These are phyloP conservation scores for Lasioglossum oenotherae DNA, from an alignment of 2,888 invertebrate species.

Conservation along the genomic window DNA sequence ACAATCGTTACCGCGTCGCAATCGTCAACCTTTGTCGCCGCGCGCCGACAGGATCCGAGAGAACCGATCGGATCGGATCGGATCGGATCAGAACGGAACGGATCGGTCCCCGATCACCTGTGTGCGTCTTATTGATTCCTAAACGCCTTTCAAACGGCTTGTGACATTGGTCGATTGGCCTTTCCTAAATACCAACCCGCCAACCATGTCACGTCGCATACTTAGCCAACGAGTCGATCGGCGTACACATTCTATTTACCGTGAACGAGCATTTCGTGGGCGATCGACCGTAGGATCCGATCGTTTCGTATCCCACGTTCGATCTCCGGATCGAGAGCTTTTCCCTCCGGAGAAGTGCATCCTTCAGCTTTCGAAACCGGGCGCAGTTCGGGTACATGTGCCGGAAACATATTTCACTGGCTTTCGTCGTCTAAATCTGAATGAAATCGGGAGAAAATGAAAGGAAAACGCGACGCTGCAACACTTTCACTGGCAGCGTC, in stretches of 20 bases:
- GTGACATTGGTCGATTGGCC: slow-evolving; percentile 84
- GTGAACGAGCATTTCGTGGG: slow-evolving; percentile 51
- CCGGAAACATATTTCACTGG: too few relatives aligned
- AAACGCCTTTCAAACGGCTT: slow-evolving; percentile 83
- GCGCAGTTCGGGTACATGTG: neutral
- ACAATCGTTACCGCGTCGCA: slow-evolving; percentile 50
- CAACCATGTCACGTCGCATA: slow-evolving; percentile 82
- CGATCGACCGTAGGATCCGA: slow-evolving; percentile 37
- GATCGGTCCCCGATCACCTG: slow-evolving; percentile 62
- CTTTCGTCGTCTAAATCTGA: neutral
- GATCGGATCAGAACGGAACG: neutral
- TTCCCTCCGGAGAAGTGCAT: neutral
- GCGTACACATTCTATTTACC: slow-evolving; percentile 68
- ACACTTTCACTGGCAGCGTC: neutral
- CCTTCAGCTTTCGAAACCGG: neutral
- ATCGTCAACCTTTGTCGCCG: slow-evolving; percentile 62
- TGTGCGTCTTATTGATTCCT: slow-evolving; percentile 75
- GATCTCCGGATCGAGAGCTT: neutral
- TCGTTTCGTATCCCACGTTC: slow-evolving; percentile 19
- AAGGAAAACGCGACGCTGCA: neutral
- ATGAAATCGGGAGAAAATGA: neutral
- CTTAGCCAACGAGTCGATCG: slow-evolving; percentile 67
- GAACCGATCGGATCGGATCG: neutral
- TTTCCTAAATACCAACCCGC: slow-evolving; percentile 84
- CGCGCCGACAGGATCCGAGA: slow-evolving; percentile 33